These are phyloP conservation scores for Leptopilina boulardi DNA, from an alignment of 1,140 invertebrate species.

Conservation along the genomic window DNA sequence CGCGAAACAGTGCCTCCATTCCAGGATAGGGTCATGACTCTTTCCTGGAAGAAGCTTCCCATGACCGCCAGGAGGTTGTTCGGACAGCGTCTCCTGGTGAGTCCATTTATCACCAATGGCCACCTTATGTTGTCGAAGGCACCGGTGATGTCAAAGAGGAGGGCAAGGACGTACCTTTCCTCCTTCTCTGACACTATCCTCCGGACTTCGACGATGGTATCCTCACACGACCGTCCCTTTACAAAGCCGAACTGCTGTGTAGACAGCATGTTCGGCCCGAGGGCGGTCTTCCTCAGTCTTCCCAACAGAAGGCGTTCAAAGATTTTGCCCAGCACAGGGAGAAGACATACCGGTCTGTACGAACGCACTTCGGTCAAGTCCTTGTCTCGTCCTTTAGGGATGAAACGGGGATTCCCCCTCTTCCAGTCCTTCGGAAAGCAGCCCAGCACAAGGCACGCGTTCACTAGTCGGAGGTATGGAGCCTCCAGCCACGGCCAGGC, in stretches of 20 bases:
- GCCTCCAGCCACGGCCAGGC: background rate
- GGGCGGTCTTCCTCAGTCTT: background rate
- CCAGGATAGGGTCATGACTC: no score
- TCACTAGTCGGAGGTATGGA: background rate
- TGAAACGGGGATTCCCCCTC: background rate
- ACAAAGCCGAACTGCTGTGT: background rate
- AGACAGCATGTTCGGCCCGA: background rate
- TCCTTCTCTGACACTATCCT: background rate
- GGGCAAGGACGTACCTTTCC: background rate
- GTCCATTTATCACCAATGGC: background rate
- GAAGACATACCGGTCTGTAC: background rate
- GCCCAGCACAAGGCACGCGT: background rate
- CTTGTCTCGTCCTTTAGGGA: background rate
- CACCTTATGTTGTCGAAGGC: slow-evolving; percentile 14
- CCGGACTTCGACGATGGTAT: background rate
- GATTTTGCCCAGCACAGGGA: slow-evolving; percentile 14
- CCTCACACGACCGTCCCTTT: background rate
- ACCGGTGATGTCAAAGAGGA: slow-evolving; percentile 36
- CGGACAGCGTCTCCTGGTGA: no score
- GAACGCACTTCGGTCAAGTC: background rate
- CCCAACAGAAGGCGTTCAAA: background rate
- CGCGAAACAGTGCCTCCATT: no score
- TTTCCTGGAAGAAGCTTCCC: no score
- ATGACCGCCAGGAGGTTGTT: no score
- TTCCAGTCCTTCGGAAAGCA: background rate